Evolutionary conservation across 2,888 invertebrate genomes (phyloP).

Genomic region (Heliconius sara): DNA sequence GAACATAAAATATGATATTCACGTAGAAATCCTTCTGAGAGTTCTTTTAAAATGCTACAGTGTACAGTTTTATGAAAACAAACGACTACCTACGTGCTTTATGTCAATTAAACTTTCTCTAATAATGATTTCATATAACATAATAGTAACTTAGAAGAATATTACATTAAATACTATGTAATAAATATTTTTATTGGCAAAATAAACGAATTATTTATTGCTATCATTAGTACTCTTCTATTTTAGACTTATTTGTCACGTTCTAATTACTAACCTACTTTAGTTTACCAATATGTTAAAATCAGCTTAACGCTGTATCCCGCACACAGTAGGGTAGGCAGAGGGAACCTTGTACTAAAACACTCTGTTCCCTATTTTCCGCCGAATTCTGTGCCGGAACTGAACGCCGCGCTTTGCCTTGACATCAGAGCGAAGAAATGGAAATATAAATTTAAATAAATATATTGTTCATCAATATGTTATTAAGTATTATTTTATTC

Average conservation of each 20-base stretch:
- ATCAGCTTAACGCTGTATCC: no score
- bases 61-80: neutral
- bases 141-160: neutral
- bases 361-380: no score
- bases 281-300: no score
- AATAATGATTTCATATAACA: neutral
- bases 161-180: neutral
- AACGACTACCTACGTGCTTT: neutral
- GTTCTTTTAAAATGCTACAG: neutral
- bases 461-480: neutral
- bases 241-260: neutral
- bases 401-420: no score
- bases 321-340: neutral
- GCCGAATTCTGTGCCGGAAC: no score
- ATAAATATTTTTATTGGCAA: neutral
- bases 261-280: no score
- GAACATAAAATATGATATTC: neutral
- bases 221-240: neutral
- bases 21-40: neutral
- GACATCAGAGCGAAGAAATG: no score
- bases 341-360: neutral
- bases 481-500: neutral
- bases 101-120: neutral
- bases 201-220: neutral
- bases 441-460: no score